Percentiles rank a stretch among this genome's conserved stretches.
phyloP scores from a whole-genome alignment of 2,113 vertebrate genomes.

The Ancistrus triradiatus region DNA sequence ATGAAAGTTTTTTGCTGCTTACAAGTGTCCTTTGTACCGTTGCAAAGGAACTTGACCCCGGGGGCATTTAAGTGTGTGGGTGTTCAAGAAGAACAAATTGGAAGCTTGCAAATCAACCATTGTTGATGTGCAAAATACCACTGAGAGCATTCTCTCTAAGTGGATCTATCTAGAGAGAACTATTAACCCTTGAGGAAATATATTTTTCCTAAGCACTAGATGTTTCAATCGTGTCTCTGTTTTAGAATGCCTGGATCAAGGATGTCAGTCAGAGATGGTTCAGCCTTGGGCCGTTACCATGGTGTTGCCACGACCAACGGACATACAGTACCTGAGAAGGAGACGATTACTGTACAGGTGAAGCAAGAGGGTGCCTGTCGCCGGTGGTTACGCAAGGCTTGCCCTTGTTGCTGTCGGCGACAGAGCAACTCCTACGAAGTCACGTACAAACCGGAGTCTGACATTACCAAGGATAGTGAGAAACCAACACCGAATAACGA shows the following conservation, averaged over 20 bases:
- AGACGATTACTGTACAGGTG: slow-evolving; percentile 42
- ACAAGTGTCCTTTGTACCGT: too few species aligned
- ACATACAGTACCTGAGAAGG: slow-evolving; percentile 51
- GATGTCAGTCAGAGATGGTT: slow-evolving; percentile 42
- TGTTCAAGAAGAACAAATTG: too few species aligned
- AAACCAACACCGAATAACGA: slow-evolving; percentile 24
- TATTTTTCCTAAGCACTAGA: too few species aligned
- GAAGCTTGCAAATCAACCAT: too few species aligned
- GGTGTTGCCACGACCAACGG: slow-evolving; percentile 55
- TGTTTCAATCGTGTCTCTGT: too few species aligned
- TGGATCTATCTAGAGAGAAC: too few species aligned
- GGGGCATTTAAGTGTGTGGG: too few species aligned
- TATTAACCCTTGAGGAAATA: too few species aligned
- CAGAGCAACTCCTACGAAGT: slow-evolving; percentile 54
- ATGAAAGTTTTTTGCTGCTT: too few species aligned
- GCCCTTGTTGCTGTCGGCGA: slow-evolving; percentile 60
- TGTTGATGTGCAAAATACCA: too few species aligned
- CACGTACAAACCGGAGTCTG: slow-evolving; percentile 34
- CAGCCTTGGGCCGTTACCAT: slow-evolving; percentile 64
- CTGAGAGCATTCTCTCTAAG: too few species aligned
- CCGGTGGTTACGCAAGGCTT: slow-evolving; percentile 60
- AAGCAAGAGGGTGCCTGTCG: slow-evolving; percentile 53
- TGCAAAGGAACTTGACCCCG: too few species aligned
- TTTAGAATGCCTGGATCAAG: slow-evolving; percentile 65
- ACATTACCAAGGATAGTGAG: slow-evolving; percentile 21